Percentiles rank a stretch among this genome's conserved stretches.
Evolutionary conservation across 2,113 vertebrate species (phyloP).

Genomic region (Orthonyx spaldingii): DNA sequence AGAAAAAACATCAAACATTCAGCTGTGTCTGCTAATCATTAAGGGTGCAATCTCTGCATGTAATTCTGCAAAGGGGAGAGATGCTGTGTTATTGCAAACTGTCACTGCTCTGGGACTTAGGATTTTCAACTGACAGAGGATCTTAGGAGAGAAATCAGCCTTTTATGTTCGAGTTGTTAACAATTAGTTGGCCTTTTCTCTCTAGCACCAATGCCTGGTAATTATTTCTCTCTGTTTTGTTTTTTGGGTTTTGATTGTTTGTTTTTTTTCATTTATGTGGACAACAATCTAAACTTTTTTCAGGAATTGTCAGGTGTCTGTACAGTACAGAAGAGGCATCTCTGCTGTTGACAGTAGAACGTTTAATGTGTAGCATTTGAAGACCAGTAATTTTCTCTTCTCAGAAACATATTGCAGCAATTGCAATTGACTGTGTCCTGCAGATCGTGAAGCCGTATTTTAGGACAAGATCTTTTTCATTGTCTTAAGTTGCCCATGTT

Average conservation of each 20-base stretch:
- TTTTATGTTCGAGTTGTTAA: neutral
- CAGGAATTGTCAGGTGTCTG: neutral
- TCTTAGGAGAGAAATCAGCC: neutral
- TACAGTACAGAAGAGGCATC: neutral
- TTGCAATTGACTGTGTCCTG: neutral
- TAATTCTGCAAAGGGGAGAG: neutral
- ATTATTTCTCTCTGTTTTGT: neutral
- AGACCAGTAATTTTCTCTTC: neutral
- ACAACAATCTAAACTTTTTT: neutral
- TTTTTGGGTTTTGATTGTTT: neutral
- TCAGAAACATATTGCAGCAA: neutral
- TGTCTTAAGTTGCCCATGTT: neutral
- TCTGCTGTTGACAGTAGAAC: neutral
- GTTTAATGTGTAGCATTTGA: neutral
- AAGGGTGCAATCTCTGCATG: neutral
- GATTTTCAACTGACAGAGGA: neutral
- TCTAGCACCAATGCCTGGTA: neutral
- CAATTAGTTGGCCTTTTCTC: neutral
- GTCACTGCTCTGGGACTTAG: neutral
- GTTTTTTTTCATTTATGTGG: neutral
- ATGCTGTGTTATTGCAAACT: neutral
- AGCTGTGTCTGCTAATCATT: neutral
- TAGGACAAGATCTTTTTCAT: neutral
- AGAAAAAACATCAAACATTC: neutral
- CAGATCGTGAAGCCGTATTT: neutral